A percentile compares a stretch with the other conserved stretches of the same genome.
Evolutionary conservation across 1,140 invertebrate species (phyloP).

Genomic region (Oryctes rhinoceros): DNA sequence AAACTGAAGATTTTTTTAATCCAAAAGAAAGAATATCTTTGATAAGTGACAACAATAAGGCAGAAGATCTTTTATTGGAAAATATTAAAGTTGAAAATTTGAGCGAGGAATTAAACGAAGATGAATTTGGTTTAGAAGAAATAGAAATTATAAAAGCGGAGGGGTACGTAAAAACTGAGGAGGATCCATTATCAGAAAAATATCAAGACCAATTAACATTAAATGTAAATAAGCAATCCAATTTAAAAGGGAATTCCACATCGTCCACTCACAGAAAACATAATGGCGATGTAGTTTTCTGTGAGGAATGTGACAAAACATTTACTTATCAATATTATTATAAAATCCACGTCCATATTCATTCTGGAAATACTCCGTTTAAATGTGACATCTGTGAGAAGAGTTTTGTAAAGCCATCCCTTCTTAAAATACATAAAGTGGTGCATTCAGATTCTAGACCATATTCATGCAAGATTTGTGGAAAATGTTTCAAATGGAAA

Average conservation of each 20-base stretch:
- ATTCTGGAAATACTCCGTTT: background rate
- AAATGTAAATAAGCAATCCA: background rate
- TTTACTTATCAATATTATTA: background rate
- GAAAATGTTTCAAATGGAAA: too few relatives aligned
- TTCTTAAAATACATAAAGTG: background rate
- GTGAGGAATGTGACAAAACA: background rate
- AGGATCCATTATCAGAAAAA: too few relatives aligned
- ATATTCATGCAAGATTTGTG: conserved; percentile 1
- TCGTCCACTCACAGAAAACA: background rate
- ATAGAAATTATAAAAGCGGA: too few relatives aligned
- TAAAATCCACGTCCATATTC: background rate
- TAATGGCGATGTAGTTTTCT: background rate
- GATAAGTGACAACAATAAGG: too few relatives aligned
- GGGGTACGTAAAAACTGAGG: too few relatives aligned
- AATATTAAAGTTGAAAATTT: too few relatives aligned
- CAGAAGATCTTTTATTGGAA: too few relatives aligned
- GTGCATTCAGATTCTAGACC: background rate
- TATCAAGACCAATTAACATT: background rate
- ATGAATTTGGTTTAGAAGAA: too few relatives aligned
- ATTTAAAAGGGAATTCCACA: background rate
- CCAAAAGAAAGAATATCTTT: too few relatives aligned
- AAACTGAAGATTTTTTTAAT: too few relatives aligned
- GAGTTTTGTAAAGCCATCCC: background rate
- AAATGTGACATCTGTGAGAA: background rate
- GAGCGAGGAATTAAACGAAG: too few relatives aligned